Base-by-base conservation (phyloP, 2,797 vertebrate genomes). In the Triplophysa yarkandensis region DNA sequence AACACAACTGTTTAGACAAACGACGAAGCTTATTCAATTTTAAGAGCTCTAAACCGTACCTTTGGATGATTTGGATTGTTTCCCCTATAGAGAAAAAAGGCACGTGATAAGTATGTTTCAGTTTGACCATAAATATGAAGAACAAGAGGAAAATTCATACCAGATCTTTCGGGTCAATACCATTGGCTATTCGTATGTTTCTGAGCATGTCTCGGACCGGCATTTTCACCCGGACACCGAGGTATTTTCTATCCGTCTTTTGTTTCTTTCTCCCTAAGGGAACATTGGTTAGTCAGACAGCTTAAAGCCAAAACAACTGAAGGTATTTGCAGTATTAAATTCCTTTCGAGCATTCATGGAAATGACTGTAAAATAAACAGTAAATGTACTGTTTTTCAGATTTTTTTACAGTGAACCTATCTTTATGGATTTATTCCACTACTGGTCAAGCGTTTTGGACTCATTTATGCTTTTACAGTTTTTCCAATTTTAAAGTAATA, bases 221-320 rank as follows among this genome's bases (percentile, higher is more conserved):
- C 93, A 92, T 93, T 83, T 89, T 92, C 16, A 96, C 95, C 25
- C 93, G 91, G 25, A 96, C 94, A 1, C 95, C 94, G 2, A 94
- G 80, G 82, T 95, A 95, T n/a, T 88, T 88, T 85, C 85, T 93
- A 32, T 91, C 88, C 23, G 76, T 80, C 7, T 84, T 72, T 34
- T 80, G 70, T 27, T 68, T 55, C 23, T 79, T 85, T 10, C 68
- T 8, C 39, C 81, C 93, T 94, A 80, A 32, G 27, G 36, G 10
- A 48, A n/a, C 64, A 14, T 32, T 7, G 0, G 17, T 55, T 36
- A 55, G n/a, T 41, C 4, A 36, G 25, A 16, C 54, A n/a, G 6
- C 11, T 32, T 27, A 3, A n/a, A 16, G 44, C 10, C 19, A 46
- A 39, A 39, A 39, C 36, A 39, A 34, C 32, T 7, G 6, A 39